phyloP scores from a whole-genome alignment of 2,797 vertebrate species.

The Chelmon rostratus region DNA sequence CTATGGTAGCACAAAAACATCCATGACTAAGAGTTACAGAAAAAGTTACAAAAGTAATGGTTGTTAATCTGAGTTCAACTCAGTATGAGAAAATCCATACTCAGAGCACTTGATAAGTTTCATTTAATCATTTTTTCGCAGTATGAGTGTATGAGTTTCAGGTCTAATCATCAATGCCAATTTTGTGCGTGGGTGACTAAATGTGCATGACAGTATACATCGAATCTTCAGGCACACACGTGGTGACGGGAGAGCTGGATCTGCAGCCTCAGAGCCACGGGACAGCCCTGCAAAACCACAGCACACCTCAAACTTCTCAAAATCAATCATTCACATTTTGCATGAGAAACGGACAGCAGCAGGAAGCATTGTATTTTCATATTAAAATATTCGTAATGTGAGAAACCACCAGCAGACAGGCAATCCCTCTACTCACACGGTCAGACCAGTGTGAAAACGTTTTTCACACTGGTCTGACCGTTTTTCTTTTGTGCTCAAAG shows the following conservation, averaged over 20 bases:
- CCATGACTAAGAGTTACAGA: neutral
- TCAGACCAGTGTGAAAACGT: no score
- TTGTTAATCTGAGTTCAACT: slow-evolving; percentile 3
- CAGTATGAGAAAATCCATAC: slow-evolving; percentile 36
- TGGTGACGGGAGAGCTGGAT: neutral
- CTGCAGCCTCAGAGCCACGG: neutral
- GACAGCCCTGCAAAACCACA: slow-evolving; percentile 59
- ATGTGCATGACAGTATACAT: slow-evolving; percentile 2
- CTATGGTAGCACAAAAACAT: neutral
- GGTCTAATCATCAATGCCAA: slow-evolving; percentile 43
- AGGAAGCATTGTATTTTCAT: neutral
- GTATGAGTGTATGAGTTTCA: slow-evolving; percentile 70
- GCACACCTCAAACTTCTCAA: slow-evolving; percentile 38
- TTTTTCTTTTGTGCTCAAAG: slow-evolving; percentile 20
- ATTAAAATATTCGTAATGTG: neutral
- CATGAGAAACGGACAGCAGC: slow-evolving; percentile 29
- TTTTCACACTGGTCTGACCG: neutral
- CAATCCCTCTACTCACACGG: slow-evolving; percentile 15
- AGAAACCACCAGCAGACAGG: neutral
- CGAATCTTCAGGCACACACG: neutral
- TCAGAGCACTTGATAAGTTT: slow-evolving; percentile 52
- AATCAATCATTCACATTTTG: slow-evolving; percentile 40
- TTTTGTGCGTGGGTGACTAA: slow-evolving; percentile 34
- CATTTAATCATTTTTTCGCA: slow-evolving; percentile 61
- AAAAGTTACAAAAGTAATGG: neutral